These are phyloP conservation scores for Masticophis lateralis DNA, from an alignment of 2,797 vertebrate genomes.

Conservation along the genomic window DNA sequence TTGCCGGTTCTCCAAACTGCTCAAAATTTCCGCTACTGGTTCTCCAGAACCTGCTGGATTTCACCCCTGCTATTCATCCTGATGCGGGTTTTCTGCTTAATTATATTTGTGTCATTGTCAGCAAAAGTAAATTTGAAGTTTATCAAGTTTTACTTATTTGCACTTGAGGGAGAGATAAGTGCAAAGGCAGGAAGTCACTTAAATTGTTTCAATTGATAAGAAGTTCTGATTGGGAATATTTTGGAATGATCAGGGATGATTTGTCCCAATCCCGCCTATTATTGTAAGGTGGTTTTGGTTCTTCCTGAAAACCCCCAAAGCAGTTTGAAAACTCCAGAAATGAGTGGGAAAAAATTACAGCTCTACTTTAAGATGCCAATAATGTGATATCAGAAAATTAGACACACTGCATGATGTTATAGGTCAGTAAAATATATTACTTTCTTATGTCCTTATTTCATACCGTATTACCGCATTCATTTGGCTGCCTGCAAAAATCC, in stretches of 20 bases:
- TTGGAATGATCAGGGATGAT: neutral
- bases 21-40: no score
- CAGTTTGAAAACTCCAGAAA: neutral
- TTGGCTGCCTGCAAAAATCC: neutral
- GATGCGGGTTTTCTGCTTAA: no score
- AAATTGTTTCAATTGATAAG: neutral
- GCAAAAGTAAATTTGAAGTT: neutral
- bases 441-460: neutral
- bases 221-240: neutral
- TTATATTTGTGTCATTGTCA: neutral
- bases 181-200: neutral
- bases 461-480: neutral
- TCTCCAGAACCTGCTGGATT: no score
- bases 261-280: neutral
- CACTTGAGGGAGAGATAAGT: neutral
- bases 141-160: neutral
- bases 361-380: neutral
- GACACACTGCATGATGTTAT: neutral
- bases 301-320: neutral
- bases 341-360: neutral
- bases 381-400: neutral
- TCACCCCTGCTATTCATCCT: neutral
- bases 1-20: no score
- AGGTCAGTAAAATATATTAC: neutral
- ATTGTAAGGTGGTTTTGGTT: neutral